phyloP scores from a whole-genome alignment of 2,113 vertebrate species.

The Urocynchramus pylzowi region DNA sequence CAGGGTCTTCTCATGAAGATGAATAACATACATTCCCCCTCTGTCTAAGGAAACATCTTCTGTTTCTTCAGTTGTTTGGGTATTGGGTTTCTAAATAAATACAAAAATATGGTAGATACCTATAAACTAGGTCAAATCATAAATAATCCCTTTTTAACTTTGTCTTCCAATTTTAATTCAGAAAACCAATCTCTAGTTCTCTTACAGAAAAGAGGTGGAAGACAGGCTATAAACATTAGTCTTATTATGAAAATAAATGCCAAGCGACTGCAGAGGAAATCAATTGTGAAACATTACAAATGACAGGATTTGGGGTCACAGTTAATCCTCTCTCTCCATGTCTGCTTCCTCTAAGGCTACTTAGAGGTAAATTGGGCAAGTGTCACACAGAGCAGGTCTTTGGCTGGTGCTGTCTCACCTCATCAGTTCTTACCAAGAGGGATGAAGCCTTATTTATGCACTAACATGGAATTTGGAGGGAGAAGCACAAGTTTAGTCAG shows the following conservation, averaged over 20 bases:
- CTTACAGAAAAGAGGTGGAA: not conserved
- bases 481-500: not conserved
- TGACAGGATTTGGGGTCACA: not conserved
- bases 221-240: not conserved
- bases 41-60: not conserved
- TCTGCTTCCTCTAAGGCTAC: not conserved
- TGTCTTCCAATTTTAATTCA: not conserved
- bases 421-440: not conserved
- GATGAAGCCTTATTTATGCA: not conserved
- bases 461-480: not conserved
- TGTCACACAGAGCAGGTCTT: not conserved
- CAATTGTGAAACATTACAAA: not conserved
- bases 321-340: not conserved
- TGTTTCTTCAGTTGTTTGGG: not conserved
- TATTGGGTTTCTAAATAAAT: not conserved
- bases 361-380: not conserved
- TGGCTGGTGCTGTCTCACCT: not conserved
- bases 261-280: not conserved
- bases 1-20: not conserved
- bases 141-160: not conserved
- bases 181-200: not conserved
- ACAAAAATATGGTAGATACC: not conserved
- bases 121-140: not conserved
- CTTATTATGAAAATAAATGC: not conserved
- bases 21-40: not conserved